Percentiles rank a stretch among this genome's conserved stretches.
These are phyloP conservation scores for Sebastolobus altivelis DNA, from an alignment of 2,797 vertebrate genomes.

Conservation along the genomic window DNA sequence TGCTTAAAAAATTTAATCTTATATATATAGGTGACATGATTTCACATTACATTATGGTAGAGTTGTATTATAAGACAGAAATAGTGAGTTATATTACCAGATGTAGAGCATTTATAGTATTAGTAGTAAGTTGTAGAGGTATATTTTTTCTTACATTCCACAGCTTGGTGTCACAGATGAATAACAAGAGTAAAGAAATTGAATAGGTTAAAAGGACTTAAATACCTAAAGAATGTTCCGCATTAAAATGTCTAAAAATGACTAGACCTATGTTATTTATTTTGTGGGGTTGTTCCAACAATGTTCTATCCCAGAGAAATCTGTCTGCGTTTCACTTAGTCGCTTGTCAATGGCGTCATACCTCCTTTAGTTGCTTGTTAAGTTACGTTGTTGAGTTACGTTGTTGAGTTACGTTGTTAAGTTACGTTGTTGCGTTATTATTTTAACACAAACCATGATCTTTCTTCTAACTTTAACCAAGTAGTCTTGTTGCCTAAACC, in stretches of 20 bases:
- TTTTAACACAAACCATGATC: no score
- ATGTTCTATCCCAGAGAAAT: background rate
- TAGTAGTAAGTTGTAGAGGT: no score
- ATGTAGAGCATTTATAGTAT: background rate
- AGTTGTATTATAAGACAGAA: background rate
- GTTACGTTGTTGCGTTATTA: no score
- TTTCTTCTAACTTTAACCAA: no score
- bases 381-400: no score
- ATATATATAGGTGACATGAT: background rate
- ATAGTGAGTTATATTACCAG: slow-evolving; percentile 16
- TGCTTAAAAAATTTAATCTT: background rate
- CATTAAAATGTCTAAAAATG: background rate
- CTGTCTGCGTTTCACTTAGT: background rate
- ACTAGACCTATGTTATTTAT: background rate
- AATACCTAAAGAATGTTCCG: background rate
- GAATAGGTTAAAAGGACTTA: background rate
- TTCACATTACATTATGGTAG: background rate
- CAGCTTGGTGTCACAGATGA: background rate
- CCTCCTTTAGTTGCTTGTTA: no score
- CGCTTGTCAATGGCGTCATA: background rate
- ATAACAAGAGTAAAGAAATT: background rate
- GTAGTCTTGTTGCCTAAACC: no score
- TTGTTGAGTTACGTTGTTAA: no score
- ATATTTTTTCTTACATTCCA: background rate
- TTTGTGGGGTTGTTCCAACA: background rate